Percentiles rank a stretch among this genome's conserved stretches.
Conservation (phyloP, 2,797 vertebrate species). For the Lindbergichthys nudifrons region DNA sequence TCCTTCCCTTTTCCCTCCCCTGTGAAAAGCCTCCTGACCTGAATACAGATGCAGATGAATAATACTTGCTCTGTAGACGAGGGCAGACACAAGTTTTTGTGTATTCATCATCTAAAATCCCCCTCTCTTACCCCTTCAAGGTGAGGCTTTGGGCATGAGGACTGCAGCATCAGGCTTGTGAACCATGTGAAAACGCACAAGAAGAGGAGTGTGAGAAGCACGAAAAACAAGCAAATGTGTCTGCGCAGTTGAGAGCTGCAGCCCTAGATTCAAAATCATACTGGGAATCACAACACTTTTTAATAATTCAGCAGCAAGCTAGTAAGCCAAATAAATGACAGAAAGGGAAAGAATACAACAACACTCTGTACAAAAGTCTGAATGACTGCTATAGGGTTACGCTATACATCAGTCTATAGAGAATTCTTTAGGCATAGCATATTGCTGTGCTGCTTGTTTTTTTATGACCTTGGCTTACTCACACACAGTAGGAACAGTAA, state of each 20-base stretch:
- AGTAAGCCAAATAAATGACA: conserved; percentile 76
- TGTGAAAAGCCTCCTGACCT: conserved; percentile 79
- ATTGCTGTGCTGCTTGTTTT: conserved; percentile 40
- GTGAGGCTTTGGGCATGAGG: conserved; percentile 67
- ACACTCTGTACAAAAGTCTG: conserved; percentile 33
- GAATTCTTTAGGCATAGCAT: conserved; percentile 27
- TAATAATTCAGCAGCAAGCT: conserved; percentile 88
- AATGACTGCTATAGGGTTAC: conserved; percentile 40
- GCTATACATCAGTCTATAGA: conserved; percentile 20
- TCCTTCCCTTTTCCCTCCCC: conserved; percentile 57
- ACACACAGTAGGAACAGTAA: conserved; percentile 5
- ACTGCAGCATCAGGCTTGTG: conserved; percentile 65
- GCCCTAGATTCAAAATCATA: conserved; percentile 86
- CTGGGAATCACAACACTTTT: conserved; percentile 89
- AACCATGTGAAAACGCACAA: conserved; percentile 45
- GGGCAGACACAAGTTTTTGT: conserved; percentile 62
- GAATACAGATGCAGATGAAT: conserved; percentile 81
- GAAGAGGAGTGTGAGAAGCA: conserved; percentile 43
- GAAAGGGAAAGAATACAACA: conserved; percentile 58
- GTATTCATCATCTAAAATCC: conserved; percentile 69
- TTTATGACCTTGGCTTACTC: conserved; percentile 32
- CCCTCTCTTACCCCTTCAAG: conserved; percentile 57
- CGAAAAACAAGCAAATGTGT: conserved; percentile 79
- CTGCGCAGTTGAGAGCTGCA: conserved; percentile 80
- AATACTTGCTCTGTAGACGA: conserved; percentile 62